Evolutionary conservation across 2,113 vertebrate genomes (phyloP).

Genomic region (Xenopus laevis): DNA sequence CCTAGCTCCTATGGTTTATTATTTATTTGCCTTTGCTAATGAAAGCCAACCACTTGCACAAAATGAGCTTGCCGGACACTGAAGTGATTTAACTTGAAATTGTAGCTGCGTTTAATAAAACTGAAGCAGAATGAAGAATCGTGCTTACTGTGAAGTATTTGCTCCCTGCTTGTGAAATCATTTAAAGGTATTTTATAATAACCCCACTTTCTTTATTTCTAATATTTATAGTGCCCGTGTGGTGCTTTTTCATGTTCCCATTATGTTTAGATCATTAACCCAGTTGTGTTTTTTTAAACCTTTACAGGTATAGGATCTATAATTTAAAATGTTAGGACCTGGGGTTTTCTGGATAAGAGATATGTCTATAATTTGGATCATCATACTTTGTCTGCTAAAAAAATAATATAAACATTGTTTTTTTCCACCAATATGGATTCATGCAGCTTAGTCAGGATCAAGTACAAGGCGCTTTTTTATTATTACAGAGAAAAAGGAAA

Average conservation of each 20-base stretch:
- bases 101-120: slow-evolving; percentile 32
- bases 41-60: slow-evolving; percentile 17
- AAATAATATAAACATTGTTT: no score
- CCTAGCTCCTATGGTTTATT: slow-evolving; percentile 18
- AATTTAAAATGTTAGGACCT: no score
- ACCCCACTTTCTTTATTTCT: slow-evolving; percentile 12
- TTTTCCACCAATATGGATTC: no score
- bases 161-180: slow-evolving; percentile 23
- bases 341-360: no score
- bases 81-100: slow-evolving; percentile 28
- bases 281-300: background rate
- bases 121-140: slow-evolving; percentile 12
- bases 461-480: no score
- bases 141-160: slow-evolving; percentile 39
- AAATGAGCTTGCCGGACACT: slow-evolving; percentile 34
- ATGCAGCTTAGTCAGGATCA: no score
- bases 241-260: slow-evolving; percentile 3
- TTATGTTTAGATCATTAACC: slow-evolving; percentile 21
- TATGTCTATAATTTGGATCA: no score
- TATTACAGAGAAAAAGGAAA: no score
- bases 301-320: no score
- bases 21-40: slow-evolving; percentile 24
- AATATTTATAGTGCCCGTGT: slow-evolving; percentile 33
- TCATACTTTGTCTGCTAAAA: no score
- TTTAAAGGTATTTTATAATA: slow-evolving; percentile 30